Base-by-base conservation (phyloP, 2,797 vertebrate genomes). In the Coluber constrictor region DNA sequence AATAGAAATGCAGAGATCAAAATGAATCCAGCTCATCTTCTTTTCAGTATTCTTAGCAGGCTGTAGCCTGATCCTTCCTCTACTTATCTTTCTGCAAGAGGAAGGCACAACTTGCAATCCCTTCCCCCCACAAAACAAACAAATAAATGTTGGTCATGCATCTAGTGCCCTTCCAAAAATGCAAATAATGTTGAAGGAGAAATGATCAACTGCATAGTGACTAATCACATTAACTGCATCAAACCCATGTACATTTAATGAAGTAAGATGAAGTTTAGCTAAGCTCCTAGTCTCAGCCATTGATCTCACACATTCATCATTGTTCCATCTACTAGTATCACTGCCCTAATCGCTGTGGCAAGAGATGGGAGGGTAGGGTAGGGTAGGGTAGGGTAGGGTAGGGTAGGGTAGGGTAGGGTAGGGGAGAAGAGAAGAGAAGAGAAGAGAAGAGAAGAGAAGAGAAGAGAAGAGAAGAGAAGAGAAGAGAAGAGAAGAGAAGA, bases 371-470 rank as follows among this genome's bases (percentile, higher is more conserved):
- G 47, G 7, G 47, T 7, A 51, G 47, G 47, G 47, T 47, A 47
- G 47, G 47, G 47, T 47, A 47, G 47, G 47, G 47, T 47, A 47
- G 47, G 47, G 47, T 47, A 47, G 47, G 47, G 5, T 6, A 47
- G 47, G 4, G 1, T 0, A 47, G 47, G 1, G 5, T 0, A 47
- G 47, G 5, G 47, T 0, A 47, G 47, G 5, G 6, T 37, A 47
- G 47, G 6, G 47, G 6, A 66, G 61, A 0, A 11, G 27, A 63
- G 11, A 12, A 11, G 23, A 47, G 8, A 51, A 7, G 51, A 51
- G 51, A 51, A 7, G 51, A 9, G 51, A 51, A 51, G 51, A 9
- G 51, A 51, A 5, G 47, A 1, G 47, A 47, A 54, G 51, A 10
- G 51, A 57, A 18, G 56, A 8, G 57, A 23, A 23, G 11, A 1